Base-by-base conservation (phyloP, 2,888 invertebrate species). In the Cephus runcator region DNA sequence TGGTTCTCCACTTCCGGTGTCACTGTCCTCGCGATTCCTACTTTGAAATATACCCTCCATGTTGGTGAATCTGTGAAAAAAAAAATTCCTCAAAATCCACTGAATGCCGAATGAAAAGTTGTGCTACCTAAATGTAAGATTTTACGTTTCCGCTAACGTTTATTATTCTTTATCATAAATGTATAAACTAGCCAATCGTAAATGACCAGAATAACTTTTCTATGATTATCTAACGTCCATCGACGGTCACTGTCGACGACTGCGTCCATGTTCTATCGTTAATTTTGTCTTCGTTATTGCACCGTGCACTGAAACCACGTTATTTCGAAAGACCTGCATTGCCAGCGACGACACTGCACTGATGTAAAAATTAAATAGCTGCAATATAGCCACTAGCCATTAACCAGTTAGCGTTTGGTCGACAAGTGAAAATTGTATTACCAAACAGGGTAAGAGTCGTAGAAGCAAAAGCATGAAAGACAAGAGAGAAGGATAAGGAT, bases 21-120 rank as follows among this genome's bases (percentile, higher is more conserved):
- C 77, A 75, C 88, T 88, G 40, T 86, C 88, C 34, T 90, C 89
- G 76, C 82, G 85, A 81, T 85, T 87, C 81, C 82, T 85, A 75
- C 82, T 81, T 77, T 88, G 86, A 78, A 85, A 86, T 82, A 87
- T 86, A 75, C 86, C 85, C 83, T 88, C 87, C 85, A 89, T 89
- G 74, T 87, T 85, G 81, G 82, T 83, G 75, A 87, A 83, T 83
- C 90, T 90, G 82, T 73, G 82, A 85, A 12, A 75, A 69, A 68
- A 68, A 76, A 33, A 23, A 1, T 71, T 15, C 30, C 34, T n/a
- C n/a, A 30, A 30, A 71, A 11, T 71, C 23, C 30, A 15, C 23
- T 15, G 2, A 23, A 56, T 56, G 23, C 56, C 9, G 9, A 23
- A 56, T 56, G 23, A 56, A 23, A 56, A 9, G 6, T 9, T 56